Evolutionary conservation across 2,888 invertebrate genomes (phyloP).

Genomic region (Baronia brevicornis): DNA sequence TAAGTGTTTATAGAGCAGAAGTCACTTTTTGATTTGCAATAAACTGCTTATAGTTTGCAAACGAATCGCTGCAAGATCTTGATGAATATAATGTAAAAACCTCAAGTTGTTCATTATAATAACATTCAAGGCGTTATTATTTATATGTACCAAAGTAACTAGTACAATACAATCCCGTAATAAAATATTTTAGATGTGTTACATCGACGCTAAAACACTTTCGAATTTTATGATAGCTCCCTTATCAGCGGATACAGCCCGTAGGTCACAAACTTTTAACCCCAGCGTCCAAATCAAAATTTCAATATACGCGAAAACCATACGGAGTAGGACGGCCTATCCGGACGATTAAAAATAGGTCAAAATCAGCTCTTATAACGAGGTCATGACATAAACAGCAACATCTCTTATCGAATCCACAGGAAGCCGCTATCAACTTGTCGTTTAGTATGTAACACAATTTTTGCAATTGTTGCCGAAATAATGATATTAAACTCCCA

Average conservation of each 20-base stretch:
- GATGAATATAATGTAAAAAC: too few relatives aligned
- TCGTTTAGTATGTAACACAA: conserved; percentile 66
- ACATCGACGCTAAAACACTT: too few relatives aligned
- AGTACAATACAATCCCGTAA: too few relatives aligned
- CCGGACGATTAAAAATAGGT: conserved; percentile 50
- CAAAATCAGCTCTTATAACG: conserved; percentile 68
- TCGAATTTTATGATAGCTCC: neutral
- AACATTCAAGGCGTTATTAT: too few relatives aligned
- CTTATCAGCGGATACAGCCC: neutral
- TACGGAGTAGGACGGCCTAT: conserved; percentile 35
- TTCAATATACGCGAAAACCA: conserved; percentile 18
- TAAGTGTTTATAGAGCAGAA: too few relatives aligned
- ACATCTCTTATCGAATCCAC: conserved; percentile 55
- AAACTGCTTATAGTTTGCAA: too few relatives aligned
- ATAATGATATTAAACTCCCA: conserved; percentile 57
- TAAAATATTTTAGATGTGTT: too few relatives aligned
- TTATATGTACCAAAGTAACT: too few relatives aligned
- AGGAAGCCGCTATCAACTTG: conserved; percentile 70
- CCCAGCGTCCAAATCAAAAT: conserved; percentile 4
- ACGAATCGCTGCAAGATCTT: too few relatives aligned
- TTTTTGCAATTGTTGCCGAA: conserved; percentile 75
- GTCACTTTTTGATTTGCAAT: too few relatives aligned
- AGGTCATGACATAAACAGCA: conserved; percentile 58
- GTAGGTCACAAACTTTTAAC: neutral
- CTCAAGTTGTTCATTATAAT: too few relatives aligned